These are phyloP conservation scores for Melanostoma mellinum DNA, from an alignment of 2,888 invertebrate genomes.

Conservation along the genomic window DNA sequence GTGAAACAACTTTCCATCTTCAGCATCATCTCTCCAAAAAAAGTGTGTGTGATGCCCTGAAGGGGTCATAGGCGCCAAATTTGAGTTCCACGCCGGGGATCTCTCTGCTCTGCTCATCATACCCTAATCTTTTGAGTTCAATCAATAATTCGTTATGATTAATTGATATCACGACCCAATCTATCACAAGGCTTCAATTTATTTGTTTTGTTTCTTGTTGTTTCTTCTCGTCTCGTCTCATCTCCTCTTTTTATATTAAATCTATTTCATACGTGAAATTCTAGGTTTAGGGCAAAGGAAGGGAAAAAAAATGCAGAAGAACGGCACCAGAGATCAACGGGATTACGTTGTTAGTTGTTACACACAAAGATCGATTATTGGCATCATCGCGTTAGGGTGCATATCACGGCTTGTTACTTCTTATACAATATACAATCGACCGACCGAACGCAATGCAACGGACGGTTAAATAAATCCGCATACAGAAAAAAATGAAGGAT, in stretches of 20 bases:
- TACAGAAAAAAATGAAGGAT: constrained; percentile 53
- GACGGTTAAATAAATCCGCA: constrained; percentile 48
- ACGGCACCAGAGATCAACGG: constrained; percentile 55
- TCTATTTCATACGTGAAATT: constrained; percentile 51
- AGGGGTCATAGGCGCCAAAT: constrained; percentile 51
- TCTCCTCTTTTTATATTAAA: constrained; percentile 23
- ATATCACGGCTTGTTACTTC: constrained; percentile 66
- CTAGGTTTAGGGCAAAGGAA: constrained; percentile 17
- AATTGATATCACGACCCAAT: constrained; percentile 72
- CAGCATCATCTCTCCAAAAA: too few species aligned
- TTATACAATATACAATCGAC: constrained; percentile 9
- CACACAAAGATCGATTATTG: constrained; percentile 69
- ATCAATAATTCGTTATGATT: constrained; percentile 72
- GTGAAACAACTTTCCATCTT: too few species aligned
- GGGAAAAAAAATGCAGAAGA: constrained; percentile 35
- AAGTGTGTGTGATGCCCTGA: too few species aligned
- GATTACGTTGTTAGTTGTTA: constrained; percentile 60
- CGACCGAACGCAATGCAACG: constrained; percentile 18
- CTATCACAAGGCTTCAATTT: constrained; percentile 71
- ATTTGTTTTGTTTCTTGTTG: constrained; percentile 55
- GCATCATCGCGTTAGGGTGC: constrained; percentile 71
- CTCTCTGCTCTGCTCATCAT: constrained; percentile 24
- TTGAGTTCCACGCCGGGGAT: constrained; percentile 36
- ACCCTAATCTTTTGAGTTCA: constrained; percentile 45
- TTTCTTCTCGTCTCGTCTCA: constrained; percentile 19